Evolutionary conservation across 2,888 invertebrate genomes (phyloP).

Genomic region (Tenthredo livida): DNA sequence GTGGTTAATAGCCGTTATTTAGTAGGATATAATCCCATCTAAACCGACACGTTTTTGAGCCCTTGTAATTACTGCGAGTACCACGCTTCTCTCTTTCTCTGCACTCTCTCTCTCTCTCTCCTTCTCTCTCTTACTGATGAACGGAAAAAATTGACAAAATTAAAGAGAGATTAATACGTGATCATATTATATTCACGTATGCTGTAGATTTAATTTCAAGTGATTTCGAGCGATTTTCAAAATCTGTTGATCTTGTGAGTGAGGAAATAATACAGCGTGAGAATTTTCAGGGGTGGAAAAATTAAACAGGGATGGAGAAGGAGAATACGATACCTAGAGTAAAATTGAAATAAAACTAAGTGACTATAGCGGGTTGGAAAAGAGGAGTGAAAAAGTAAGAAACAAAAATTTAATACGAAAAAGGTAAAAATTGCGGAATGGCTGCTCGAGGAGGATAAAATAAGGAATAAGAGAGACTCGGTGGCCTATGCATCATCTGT

Average conservation of each 20-base stretch:
- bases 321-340: not conserved
- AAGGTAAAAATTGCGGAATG: slow-evolving; percentile 14
- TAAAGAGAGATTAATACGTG: not conserved
- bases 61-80: slow-evolving; percentile 38
- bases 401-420: not conserved
- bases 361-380: not conserved
- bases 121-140: not conserved
- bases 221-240: too few relatives aligned
- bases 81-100: not conserved
- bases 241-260: too few relatives aligned
- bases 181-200: not conserved
- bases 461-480: slow-evolving; percentile 41
- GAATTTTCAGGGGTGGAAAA: too few relatives aligned
- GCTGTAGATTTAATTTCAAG: not conserved
- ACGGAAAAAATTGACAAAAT: slow-evolving; percentile 39
- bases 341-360: not conserved
- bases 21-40: slow-evolving; percentile 50
- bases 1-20: slow-evolving; percentile 47
- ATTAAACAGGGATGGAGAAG: not conserved
- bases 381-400: not conserved
- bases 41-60: slow-evolving; percentile 46
- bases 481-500: slow-evolving; percentile 69
- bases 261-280: too few relatives aligned
- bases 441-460: slow-evolving; percentile 16
- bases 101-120: not conserved